A percentile compares a stretch with the other conserved stretches of the same genome.
Evolutionary conservation across 37 sponge, comb jelly and placozoan genomes (phyloP).

Genomic region (Aplysina aerophoba): DNA sequence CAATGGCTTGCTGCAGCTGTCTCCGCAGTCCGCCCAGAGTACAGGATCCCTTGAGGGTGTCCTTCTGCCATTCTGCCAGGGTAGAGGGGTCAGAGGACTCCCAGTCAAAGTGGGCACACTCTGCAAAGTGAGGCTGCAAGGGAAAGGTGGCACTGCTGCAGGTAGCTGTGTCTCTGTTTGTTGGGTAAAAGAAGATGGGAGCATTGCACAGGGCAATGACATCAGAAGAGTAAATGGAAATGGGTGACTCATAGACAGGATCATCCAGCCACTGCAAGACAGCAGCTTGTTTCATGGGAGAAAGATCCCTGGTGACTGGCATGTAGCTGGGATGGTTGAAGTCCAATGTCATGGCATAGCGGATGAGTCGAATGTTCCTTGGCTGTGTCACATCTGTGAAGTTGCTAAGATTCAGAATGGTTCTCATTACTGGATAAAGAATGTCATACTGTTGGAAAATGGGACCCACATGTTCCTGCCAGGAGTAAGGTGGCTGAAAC

Average conservation of each 20-base stretch:
- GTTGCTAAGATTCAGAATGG: constrained; percentile 47
- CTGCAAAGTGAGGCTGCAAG: too few species aligned
- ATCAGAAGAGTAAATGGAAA: too few species aligned
- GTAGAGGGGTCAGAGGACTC: too few species aligned
- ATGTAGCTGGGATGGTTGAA: constrained; percentile 63
- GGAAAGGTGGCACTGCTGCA: too few species aligned
- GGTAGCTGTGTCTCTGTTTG: too few species aligned
- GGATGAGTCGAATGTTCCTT: constrained; percentile 33
- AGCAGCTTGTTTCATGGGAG: constrained; percentile 28
- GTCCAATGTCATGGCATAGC: constrained; percentile 25
- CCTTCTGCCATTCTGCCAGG: not conserved
- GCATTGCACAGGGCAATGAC: too few species aligned
- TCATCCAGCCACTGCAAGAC: constrained; percentile 53
- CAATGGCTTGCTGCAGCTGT: constrained; percentile 50
- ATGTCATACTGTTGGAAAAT: constrained; percentile 40
- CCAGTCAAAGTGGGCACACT: too few species aligned
- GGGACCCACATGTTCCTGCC: constrained; percentile 37
- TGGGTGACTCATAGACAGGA: too few species aligned
- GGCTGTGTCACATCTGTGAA: constrained; percentile 38
- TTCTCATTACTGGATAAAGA: constrained; percentile 52
- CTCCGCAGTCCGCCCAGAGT: constrained; percentile 1
- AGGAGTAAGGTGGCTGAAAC: not conserved
- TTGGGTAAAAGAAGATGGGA: too few species aligned
- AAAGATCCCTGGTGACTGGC: constrained; percentile 74
- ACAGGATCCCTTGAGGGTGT: not conserved